A percentile compares a stretch with the other conserved stretches of the same genome.
Conservation (phyloP, 2,888 invertebrate species). For the Zaprionus obscuricornis region DNA sequence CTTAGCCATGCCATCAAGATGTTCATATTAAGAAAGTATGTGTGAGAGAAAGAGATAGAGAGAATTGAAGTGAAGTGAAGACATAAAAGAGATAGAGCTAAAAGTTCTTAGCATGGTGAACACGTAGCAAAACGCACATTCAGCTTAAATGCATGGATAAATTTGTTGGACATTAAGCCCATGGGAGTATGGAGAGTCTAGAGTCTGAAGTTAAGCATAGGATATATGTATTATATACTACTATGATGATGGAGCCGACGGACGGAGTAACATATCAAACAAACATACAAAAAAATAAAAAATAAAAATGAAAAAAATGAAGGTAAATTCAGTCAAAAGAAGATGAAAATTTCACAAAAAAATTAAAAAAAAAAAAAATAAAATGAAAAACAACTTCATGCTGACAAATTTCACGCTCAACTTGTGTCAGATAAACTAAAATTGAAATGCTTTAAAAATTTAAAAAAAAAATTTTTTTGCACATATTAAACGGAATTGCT, state of each 20-base stretch:
- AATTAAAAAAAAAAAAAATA: slow-evolving; percentile 2
- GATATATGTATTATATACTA: too few relatives aligned
- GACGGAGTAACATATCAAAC: background rate
- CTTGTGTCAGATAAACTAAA: slow-evolving; percentile 43
- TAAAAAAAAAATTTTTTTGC: slow-evolving; percentile 36
- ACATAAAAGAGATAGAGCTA: too few relatives aligned
- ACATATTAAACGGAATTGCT: slow-evolving; percentile 27
- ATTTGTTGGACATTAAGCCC: slow-evolving; percentile 71
- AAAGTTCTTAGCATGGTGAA: slow-evolving; percentile 56
- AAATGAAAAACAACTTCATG: slow-evolving; percentile 5
- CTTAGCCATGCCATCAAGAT: slow-evolving; percentile 39
- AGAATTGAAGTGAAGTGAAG: too few relatives aligned
- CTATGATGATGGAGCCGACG: slow-evolving; percentile 37
- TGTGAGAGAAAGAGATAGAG: too few relatives aligned
- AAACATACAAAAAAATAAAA: slow-evolving; percentile 16
- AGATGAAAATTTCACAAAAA: slow-evolving; percentile 8
- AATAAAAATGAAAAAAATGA: slow-evolving; percentile 2
- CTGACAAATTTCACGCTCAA: slow-evolving; percentile 57
- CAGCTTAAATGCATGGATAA: slow-evolving; percentile 70
- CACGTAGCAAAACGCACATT: slow-evolving; percentile 65
- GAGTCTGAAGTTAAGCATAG: too few relatives aligned
- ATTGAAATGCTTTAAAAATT: slow-evolving; percentile 63
- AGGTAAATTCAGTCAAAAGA: slow-evolving; percentile 12
- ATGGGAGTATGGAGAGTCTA: slow-evolving; percentile 12
- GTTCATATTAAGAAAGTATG: too few relatives aligned